A percentile compares a stretch with the other conserved stretches of the same genome.
phyloP scores from a whole-genome alignment of 2,888 invertebrate species.

The Arctia plantaginis region DNA sequence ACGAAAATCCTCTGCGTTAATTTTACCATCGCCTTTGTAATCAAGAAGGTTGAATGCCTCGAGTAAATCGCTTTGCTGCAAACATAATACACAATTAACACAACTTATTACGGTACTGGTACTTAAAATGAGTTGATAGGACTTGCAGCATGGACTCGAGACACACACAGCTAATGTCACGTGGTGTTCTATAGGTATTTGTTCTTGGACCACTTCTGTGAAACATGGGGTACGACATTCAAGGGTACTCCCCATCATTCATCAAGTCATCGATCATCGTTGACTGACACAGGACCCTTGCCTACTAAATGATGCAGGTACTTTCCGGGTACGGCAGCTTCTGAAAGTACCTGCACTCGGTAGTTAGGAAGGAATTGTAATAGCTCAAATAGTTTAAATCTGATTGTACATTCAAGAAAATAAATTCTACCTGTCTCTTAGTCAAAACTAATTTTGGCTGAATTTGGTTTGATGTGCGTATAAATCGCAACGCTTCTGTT shows the following conservation, averaged over 20 bases:
- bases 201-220: background rate
- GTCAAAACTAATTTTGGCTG: constrained; percentile 68
- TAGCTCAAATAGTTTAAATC: background rate
- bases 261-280: background rate
- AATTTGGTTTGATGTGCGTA: constrained; percentile 52
- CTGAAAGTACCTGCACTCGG: background rate
- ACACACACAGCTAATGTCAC: background rate
- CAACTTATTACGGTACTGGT: rapidly evolving
- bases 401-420: background rate
- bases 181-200: background rate
- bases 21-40: constrained; percentile 79
- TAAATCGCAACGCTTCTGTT: constrained; percentile 34
- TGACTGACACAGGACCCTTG: background rate
- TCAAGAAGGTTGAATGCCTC: constrained; percentile 80
- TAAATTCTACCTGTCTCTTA: constrained; percentile 63
- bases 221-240: background rate
- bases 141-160: background rate
- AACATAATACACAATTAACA: background rate
- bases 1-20: constrained; percentile 77
- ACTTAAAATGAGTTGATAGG: background rate
- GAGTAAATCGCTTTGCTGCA: constrained; percentile 74
- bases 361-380: background rate
- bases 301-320: background rate
- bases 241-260: background rate
- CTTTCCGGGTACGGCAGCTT: background rate